phyloP scores from a whole-genome alignment of 2,888 invertebrate species.

The Zelleria hepariella region DNA sequence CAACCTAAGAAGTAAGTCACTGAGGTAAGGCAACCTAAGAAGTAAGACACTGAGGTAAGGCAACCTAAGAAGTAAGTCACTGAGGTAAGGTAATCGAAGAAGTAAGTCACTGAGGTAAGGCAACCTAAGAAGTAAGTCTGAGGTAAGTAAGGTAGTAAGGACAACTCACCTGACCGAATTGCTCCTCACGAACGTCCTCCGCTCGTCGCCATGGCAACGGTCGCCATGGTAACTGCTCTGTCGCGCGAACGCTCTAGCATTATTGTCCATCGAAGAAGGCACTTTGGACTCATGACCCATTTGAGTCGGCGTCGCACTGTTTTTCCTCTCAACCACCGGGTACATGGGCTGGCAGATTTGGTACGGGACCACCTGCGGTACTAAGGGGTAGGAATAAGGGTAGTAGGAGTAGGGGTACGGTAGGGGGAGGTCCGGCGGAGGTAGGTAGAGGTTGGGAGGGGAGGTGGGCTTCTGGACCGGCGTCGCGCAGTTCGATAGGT shows the following conservation, averaged over 20 bases:
- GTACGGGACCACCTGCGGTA: conserved; percentile 38
- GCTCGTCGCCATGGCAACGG: neutral
- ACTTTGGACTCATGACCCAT: conserved; percentile 1
- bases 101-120: too few relatives aligned
- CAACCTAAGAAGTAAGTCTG: too few relatives aligned
- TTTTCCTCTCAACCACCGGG: conserved; percentile 28
- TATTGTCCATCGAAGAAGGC: neutral
- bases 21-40: too few relatives aligned
- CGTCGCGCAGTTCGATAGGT: conserved; percentile 1
- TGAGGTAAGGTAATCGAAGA: too few relatives aligned
- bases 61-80: too few relatives aligned
- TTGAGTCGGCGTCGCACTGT: conserved; percentile 13
- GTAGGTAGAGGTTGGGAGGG: conserved; percentile 7
- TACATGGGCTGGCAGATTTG: conserved; percentile 43
- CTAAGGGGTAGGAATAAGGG: neutral
- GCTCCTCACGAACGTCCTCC: neutral
- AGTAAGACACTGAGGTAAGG: too few relatives aligned
- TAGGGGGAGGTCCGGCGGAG: neutral
- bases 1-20: too few relatives aligned
- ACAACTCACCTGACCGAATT: too few relatives aligned
- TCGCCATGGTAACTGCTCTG: neutral
- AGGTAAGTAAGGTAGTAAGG: too few relatives aligned
- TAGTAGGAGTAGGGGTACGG: conserved; percentile 1
- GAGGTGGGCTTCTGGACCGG: conserved; percentile 7
- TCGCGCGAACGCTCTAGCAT: neutral